Base-by-base conservation (phyloP, 2,888 invertebrate species). In the Conus canariensis region DNA sequence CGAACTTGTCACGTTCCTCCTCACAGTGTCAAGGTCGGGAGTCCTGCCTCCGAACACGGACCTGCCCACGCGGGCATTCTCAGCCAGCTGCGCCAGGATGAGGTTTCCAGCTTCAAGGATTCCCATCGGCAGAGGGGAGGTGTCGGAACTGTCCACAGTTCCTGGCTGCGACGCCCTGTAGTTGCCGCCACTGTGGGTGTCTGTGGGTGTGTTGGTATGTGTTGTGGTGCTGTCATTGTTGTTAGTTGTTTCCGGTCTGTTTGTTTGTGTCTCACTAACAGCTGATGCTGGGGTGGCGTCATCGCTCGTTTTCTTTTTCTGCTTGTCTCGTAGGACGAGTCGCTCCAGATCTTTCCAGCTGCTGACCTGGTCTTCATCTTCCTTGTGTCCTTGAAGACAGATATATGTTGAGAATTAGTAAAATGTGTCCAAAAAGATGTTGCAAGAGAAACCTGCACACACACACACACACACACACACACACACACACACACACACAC, bases 1-100 rank as follows among this genome's bases (percentile, higher is more conserved):
- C 0, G 74, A 8, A n/a, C 74, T 74, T n/a, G 74, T 22, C 22
- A 22, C 25, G 6, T 16, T 22, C 45, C 9, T 56, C 58, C 22
- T 74, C 22, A 56, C 70, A 59, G 70, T 12, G 87, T 74, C 58
- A 58, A 87, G 16, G 67, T 67, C 74, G 89, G 82, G 77, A 90
- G 92, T 89, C 91, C 93, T 90, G 92, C 91, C 86, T 89, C 91
- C 85, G 88, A 59, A 85, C 87, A 86, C n/a, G 16, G 86, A 64
- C 64, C 89, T 92, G 85, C 92, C 91, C 59, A 82, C 19, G 12
- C 85, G 83, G 5, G 19, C 70, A 77, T 82, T 85, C 90, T 89
- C 60, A 86, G 86, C 16, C 22, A 87, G 77, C 82, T 90, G 83
- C 1, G 87, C 87, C n/a, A 87, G 22, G 4, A 90, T 30, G 8